Percentiles rank a stretch among this genome's conserved stretches.
Conservation (phyloP, 2,888 invertebrate genomes). For the Anorthoa munda region DNA sequence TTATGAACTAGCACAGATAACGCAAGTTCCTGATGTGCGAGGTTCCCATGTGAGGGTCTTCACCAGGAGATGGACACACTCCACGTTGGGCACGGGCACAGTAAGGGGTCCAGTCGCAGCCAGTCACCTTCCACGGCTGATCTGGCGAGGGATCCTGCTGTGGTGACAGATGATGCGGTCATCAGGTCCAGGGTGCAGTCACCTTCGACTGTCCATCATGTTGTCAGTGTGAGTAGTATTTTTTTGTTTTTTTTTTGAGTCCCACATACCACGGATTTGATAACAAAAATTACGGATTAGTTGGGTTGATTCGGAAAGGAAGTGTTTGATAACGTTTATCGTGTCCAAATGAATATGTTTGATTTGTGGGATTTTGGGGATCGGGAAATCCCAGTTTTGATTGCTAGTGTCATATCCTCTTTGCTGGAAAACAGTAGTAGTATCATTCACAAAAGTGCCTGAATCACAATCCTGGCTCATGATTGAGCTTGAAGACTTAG, state of each 20-base stretch:
- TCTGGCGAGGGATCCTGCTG: conserved; percentile 84
- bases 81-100: conserved; percentile 88
- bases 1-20: conserved; percentile 57
- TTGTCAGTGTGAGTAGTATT: conserved; percentile 79
- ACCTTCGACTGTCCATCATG: conserved; percentile 85
- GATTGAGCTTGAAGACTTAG: neutral
- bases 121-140: conserved; percentile 91
- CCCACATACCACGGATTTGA: neutral
- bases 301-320: conserved; percentile 1
- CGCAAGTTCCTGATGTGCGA: conserved; percentile 55
- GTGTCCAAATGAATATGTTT: neutral
- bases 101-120: conserved; percentile 92
- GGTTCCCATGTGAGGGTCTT: conserved; percentile 55
- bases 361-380: neutral
- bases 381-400: no score
- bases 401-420: neutral
- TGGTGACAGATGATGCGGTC: conserved; percentile 85
- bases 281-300: neutral
- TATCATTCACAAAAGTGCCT: neutral
- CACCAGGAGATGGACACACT: conserved; percentile 83
- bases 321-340: conserved; percentile 4
- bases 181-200: conserved; percentile 88
- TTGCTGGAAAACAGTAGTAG: neutral
- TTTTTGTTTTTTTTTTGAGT: neutral
- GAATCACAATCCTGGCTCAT: neutral